Evolutionary conservation across 2,888 invertebrate genomes (phyloP), one percentile per base, ranked within the genome.

Genomic region (Rhingia campestris): DNA sequence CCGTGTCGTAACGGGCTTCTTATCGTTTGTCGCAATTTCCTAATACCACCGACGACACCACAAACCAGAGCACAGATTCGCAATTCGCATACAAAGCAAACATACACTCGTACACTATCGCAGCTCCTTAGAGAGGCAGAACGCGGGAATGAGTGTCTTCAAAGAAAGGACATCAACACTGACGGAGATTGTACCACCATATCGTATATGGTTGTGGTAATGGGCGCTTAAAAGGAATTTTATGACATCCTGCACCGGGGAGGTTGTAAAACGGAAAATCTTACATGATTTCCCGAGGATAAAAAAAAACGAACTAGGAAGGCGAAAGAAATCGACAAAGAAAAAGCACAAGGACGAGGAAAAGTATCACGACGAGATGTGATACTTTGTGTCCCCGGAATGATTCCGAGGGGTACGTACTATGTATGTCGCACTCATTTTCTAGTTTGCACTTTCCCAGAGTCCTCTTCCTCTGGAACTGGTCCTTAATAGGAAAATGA

Each of bases 211-310:
- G 70, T 59, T 74, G 73, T 54, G 79, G 84, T 84, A 84, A 84
- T 84, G 84, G 84, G 45, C 84, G 84, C 84, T 84, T 84, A 84
- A 84, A 84, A 84, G 84, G 73, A 84, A 84, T 84, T 84, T 84
- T 84, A 84, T 79, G 79, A 84, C 84, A 84, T 84, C 84, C 84
- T 79, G 84, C 84, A 74, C 74, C 47, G 84, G 64, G 82, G 66
- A 54, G 69, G 79, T 84, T 79, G 79, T 70, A 69, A 74, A 74
- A 84, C 59, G 69, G 73, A 73, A 82, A 84, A 69, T 79, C 74
- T 74, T 70, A 84, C 84, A 79, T 79, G 84, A 73, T 73, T 77
- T 77, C 69, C 54, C 33, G 33, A 70, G 14, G 22, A 22, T 22
- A 22, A 14, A 9, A 47, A 58, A 63, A 64, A 66, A 56, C 70